Evolutionary conservation across 2,888 invertebrate genomes (phyloP), one percentile per base, ranked within the genome.

Genomic region (Cryptophagus acutangulus): DNA sequence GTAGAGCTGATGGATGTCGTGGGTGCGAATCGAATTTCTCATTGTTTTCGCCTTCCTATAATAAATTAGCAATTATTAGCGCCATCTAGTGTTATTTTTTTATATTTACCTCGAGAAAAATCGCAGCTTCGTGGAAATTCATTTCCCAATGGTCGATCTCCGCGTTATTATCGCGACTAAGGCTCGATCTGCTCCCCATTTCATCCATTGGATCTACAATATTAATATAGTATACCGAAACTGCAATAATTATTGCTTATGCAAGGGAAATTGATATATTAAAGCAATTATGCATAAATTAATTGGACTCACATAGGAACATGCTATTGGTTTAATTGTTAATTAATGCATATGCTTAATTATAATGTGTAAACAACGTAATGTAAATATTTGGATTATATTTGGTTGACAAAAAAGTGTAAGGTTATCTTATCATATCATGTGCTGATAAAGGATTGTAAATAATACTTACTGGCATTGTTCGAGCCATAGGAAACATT

Each of bases 11-110:
- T 1, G 85, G 84, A 61, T 84, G 83, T 33, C 82, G 78, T 0
- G 91, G 91, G 65, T 91, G 91, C 0, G 88, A 87, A 65, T 86
- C 86, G 63, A 90, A 91, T 67, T 91, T 90, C 66, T 90, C 91
- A 70, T 91, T 92, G 66, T 91, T 90, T 65, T 82, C 77, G 18
- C 91, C 91, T 77, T 91, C 91, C 85, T 89, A 68, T 13, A 31
- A 31, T 29, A n/a, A n/a, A 29, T n/a, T 10, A 6, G 29, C n/a
- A 29, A 9, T 29, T 29, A 10, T 24, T 24, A 12, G 10, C 9
- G 20, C 9, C 5, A 9, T 5, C 20, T 20, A 20, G 9, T 20
- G 20, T 6, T 20, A 29, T 10, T 36, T 41, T 18, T 46, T n/a
- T n/a, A n/a, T n/a, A n/a, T n/a, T n/a, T 70, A 84, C 86, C 76